Conservation (phyloP, 2,797 vertebrate species). For the Miichthys miiuy region DNA sequence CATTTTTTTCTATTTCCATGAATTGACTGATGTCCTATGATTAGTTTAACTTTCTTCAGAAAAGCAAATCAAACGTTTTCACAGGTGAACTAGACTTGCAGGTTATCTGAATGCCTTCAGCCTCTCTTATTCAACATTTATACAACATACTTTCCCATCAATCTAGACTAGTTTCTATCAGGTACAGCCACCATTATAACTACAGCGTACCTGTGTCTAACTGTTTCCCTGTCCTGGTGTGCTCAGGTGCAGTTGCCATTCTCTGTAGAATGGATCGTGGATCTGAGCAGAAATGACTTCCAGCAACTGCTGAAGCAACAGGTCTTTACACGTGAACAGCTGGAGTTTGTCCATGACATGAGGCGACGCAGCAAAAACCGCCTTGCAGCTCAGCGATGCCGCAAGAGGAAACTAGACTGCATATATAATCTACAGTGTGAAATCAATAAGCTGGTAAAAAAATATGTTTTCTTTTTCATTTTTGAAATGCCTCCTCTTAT, state of each 20-base stretch:
- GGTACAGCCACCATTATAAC: background rate
- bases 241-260: slow-evolving; percentile 92
- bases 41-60: background rate
- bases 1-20: background rate
- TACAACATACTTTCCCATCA: background rate
- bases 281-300: slow-evolving; percentile 94
- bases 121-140: background rate
- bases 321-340: slow-evolving; percentile 90
- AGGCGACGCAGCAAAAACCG: slow-evolving; percentile 97
- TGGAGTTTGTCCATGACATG: slow-evolving; percentile 95
- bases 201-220: background rate
- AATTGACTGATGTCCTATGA: background rate
- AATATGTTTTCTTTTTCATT: background rate
- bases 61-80: background rate
- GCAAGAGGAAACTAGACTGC: slow-evolving; percentile 97
- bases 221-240: background rate
- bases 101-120: background rate
- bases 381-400: slow-evolving; percentile 96
- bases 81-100: background rate
- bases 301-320: slow-evolving; percentile 95
- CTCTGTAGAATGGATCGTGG: slow-evolving; percentile 91
- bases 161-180: background rate
- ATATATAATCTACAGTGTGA: slow-evolving; percentile 96
- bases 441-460: slow-evolving; percentile 93
- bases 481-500: background rate